These are phyloP conservation scores for Macrobrachium nipponense DNA, from an alignment of 1,140 invertebrate genomes.

Conservation along the genomic window DNA sequence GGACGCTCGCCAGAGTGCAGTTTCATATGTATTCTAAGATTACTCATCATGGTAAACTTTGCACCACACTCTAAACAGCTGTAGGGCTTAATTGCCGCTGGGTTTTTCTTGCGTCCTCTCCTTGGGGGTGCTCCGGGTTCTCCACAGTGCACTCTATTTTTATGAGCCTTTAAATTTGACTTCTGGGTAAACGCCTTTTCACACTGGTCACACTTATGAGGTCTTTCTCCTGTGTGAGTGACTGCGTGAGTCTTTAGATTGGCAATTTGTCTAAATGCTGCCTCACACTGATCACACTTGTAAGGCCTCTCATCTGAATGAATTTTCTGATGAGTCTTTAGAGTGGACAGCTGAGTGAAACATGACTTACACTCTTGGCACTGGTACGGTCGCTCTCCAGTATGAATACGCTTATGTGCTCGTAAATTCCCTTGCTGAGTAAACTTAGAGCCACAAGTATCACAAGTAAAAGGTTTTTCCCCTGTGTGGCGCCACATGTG, in stretches of 20 bases:
- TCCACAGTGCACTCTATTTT: constrained; percentile 58
- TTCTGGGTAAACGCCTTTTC: constrained; percentile 75
- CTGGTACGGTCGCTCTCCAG: constrained; percentile 83
- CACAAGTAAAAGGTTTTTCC: constrained; percentile 64
- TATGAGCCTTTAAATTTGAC: constrained; percentile 64
- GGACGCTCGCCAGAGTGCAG: constrained; percentile 65
- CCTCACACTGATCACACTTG: constrained; percentile 87
- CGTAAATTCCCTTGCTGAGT: constrained; percentile 93
- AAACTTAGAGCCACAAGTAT: constrained; percentile 87
- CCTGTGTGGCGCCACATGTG: constrained; percentile 65
- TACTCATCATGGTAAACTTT: constrained; percentile 65
- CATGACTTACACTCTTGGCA: constrained; percentile 62
- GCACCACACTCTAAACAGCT: constrained; percentile 63
- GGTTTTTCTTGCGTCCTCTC: constrained; percentile 63
- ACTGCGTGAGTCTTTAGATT: constrained; percentile 65
- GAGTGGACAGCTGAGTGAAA: constrained; percentile 63
- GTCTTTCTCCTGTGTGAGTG: constrained; percentile 75
- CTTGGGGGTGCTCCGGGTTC: constrained; percentile 34
- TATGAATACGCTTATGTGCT: constrained; percentile 90
- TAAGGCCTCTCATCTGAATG: constrained; percentile 64
- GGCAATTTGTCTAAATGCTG: constrained; percentile 80
- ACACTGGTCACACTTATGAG: constrained; percentile 75
- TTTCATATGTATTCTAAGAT: constrained; percentile 65
- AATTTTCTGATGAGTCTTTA: constrained; percentile 65
- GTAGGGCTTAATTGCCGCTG: constrained; percentile 62